These are phyloP conservation scores for Bradypus variegatus DNA, from an alignment of 2,797 vertebrate genomes.

Conservation along the genomic window DNA sequence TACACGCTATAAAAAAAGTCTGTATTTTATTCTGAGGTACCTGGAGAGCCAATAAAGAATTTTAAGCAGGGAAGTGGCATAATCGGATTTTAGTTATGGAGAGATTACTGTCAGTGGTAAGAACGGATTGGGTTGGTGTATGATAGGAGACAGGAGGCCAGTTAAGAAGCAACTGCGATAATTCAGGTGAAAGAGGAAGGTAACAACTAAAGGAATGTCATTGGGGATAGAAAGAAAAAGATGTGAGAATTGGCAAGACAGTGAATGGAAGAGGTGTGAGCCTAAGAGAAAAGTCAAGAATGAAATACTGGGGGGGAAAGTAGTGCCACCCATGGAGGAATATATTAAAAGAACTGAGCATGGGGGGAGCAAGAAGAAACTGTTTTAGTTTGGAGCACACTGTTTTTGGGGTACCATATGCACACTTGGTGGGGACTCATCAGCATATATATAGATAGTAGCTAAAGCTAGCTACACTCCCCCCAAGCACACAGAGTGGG, in stretches of 20 bases:
- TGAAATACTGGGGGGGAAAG: not conserved
- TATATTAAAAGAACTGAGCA: accelerated
- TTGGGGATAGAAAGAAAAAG: not conserved
- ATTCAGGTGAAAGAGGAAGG: not conserved
- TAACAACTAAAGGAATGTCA: not conserved
- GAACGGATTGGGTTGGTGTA: not conserved
- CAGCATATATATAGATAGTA: not conserved
- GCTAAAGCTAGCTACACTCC: not conserved
- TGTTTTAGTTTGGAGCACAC: not conserved
- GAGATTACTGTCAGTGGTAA: not conserved
- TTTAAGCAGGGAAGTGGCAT: not conserved
- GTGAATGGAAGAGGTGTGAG: not conserved
- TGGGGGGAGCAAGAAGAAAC: too few species aligned
- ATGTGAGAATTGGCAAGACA: not conserved
- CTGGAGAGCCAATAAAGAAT: not conserved
- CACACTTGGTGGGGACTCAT: not conserved
- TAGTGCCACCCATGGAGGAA: not conserved
- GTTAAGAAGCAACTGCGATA: not conserved
- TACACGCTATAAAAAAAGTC: accelerated
- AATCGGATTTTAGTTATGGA: not conserved
- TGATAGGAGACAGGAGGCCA: not conserved
- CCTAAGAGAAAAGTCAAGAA: too few species aligned
- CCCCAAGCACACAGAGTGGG: not conserved
- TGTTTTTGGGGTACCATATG: not conserved
- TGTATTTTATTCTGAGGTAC: not conserved